These are phyloP conservation scores for Lota lota DNA, from an alignment of 2,113 vertebrate species.

Conservation along the genomic window DNA sequence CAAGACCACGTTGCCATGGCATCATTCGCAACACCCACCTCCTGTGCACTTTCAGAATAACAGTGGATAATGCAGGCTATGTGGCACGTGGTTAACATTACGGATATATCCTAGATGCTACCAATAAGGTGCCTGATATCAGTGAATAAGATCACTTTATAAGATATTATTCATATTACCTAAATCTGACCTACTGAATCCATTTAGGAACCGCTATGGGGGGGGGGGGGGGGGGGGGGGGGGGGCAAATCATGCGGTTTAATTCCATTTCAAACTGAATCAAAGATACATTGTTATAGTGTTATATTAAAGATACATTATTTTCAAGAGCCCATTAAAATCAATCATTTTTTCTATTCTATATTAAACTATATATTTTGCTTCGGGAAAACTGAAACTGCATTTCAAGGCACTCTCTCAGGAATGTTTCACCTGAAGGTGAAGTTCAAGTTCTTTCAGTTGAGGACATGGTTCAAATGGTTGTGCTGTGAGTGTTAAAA, in stretches of 20 bases:
- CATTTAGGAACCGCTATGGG: conserved; percentile 23
- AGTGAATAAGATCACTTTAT: conserved; percentile 28
- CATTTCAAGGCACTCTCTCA: conserved; percentile 73
- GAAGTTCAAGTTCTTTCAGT: conserved; percentile 67
- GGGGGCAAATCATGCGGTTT: not conserved
- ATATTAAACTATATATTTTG: conserved; percentile 48
- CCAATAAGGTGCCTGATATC: conserved; percentile 7
- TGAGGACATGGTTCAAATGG: conserved; percentile 43
- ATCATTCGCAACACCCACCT: not conserved
- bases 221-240: not conserved
- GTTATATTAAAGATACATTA: conserved; percentile 7
- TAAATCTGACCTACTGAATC: conserved; percentile 10
- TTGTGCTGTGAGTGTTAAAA: not conserved
- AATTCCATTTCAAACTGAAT: not conserved
- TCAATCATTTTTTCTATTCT: conserved; percentile 35
- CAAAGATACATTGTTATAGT: not conserved
- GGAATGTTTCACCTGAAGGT: conserved; percentile 56
- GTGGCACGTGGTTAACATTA: conserved; percentile 21
- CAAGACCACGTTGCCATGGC: too few species aligned
- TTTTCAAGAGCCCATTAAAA: conserved; percentile 25
- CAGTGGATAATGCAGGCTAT: conserved; percentile 44
- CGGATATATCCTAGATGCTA: conserved; percentile 4
- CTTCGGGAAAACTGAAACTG: conserved; percentile 54
- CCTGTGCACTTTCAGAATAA: conserved; percentile 44
- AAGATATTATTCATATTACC: conserved; percentile 15